These are phyloP conservation scores for Paradoxurus hermaphroditus DNA, from an alignment of 2,113 vertebrate species.

Conservation along the genomic window DNA sequence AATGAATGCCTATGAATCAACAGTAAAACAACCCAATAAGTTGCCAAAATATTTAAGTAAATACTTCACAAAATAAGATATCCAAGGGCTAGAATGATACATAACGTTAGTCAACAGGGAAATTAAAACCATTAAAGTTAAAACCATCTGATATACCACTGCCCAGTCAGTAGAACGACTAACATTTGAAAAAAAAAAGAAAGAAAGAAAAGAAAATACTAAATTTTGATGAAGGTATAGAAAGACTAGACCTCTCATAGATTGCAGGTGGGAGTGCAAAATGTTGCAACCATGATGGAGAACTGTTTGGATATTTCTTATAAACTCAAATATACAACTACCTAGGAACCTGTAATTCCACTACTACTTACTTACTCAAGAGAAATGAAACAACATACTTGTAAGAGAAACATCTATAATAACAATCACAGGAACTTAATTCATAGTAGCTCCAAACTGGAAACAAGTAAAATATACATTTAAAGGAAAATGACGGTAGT, in stretches of 20 bases:
- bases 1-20: background rate
- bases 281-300: background rate
- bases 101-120: background rate
- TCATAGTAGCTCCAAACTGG: background rate
- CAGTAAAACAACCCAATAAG: background rate
- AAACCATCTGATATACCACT: background rate
- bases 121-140: background rate
- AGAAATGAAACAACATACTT: background rate
- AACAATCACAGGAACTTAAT: background rate
- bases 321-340: background rate
- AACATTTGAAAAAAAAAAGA: background rate
- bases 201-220: background rate
- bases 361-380: background rate
- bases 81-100: background rate
- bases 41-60: background rate
- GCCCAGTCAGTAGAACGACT: background rate
- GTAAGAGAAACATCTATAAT: background rate
- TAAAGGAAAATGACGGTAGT: background rate
- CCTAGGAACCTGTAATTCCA: background rate
- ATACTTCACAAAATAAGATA: background rate
- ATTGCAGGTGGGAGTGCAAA: background rate
- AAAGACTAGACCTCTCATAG: background rate
- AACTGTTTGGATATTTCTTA: background rate
- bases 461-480: background rate
- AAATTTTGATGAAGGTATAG: background rate